Base-by-base conservation (phyloP, 2,797 vertebrate genomes). In the Podarcis siculus region DNA sequence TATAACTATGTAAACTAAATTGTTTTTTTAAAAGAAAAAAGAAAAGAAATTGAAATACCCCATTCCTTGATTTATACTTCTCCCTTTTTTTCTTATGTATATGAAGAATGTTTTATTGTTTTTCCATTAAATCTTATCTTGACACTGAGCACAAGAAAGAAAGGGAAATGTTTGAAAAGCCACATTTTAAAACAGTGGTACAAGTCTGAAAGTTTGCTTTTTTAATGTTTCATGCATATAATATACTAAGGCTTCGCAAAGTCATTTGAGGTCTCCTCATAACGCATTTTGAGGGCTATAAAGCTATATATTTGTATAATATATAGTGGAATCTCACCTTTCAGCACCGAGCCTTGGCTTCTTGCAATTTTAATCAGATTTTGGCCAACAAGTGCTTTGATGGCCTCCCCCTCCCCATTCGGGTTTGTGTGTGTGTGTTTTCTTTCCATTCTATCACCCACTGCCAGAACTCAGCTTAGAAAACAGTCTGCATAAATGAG, bases 391-490 rank as follows among this genome's bases (percentile, higher is more conserved):
- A 67, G 76, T 90, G 86, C 92, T 80, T 88, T 77, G 86, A 90
- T 91, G 81, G 85, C 79, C 91, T 23, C 21, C 23, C 23, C 8
- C 23, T 23, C 73, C 64, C 6, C 23, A 25, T 30, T 55, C 45
- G 12, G 64, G 79, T 30, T 76, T 71, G 85, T 42, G 19, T 17
- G 72, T 17, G 30, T 91, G 91, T 91, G 90, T 72, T 32, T 94
- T 89, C 91, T 96, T 95, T 94, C 87, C 92, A 66, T 25, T 5
- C n/a, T 75, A 79, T 93, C 94, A 66, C 73, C 23, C 81, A 87
- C 42, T 12, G 79, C 79, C 92, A 89, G 94, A 35, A 17, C 89
- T 87, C 8, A 89, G 92, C 90, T 93, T 93, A 94, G 93, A 95
- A 87, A 90, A 12, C 90, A 92, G 90, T 55, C 92, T n/a, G 73